phyloP scores from a whole-genome alignment of 2,797 vertebrate species.

The Denticeps clupeoides region DNA sequence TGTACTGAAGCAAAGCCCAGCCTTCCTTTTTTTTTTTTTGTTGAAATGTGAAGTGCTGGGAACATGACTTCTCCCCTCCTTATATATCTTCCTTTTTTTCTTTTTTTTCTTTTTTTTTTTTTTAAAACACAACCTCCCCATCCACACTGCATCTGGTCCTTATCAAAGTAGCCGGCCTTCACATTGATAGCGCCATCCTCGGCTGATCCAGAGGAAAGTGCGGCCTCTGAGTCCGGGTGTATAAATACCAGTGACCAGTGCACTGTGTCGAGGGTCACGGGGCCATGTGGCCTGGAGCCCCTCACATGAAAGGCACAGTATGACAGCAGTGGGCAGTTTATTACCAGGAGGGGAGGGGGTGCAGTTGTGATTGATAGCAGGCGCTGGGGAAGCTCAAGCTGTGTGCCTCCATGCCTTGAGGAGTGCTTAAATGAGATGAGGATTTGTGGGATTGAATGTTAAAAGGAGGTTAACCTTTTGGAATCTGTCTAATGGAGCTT shows the following conservation, averaged over 20 bases:
- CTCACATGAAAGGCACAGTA: slow-evolving; percentile 56
- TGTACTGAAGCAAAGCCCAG: too few species aligned
- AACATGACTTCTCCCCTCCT: neutral
- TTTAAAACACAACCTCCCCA: too few species aligned
- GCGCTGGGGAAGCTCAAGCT: slow-evolving; percentile 46
- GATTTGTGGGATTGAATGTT: slow-evolving; percentile 47
- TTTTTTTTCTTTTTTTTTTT: neutral
- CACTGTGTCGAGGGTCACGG: slow-evolving; percentile 46
- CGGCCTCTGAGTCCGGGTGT: neutral
- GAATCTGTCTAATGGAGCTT: slow-evolving; percentile 21
- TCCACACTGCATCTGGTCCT: neutral
- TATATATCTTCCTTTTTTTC: neutral
- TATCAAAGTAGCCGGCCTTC: neutral
- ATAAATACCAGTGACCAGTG: slow-evolving; percentile 38
- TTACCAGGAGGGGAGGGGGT: slow-evolving; percentile 43
- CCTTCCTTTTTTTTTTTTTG: too few species aligned
- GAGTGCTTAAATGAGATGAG: slow-evolving; percentile 18
- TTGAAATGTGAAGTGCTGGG: too few species aligned
- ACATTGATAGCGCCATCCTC: neutral
- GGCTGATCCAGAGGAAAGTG: neutral
- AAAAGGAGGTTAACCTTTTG: slow-evolving; percentile 46
- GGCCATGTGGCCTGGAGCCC: slow-evolving; percentile 38
- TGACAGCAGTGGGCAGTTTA: slow-evolving; percentile 53
- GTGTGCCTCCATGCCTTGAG: slow-evolving; percentile 26
- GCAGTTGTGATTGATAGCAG: slow-evolving; percentile 58